Evolutionary conservation across 2,797 vertebrate species (phyloP), one percentile per base, ranked within the genome.

Genomic region (Orestias chungarensis): DNA sequence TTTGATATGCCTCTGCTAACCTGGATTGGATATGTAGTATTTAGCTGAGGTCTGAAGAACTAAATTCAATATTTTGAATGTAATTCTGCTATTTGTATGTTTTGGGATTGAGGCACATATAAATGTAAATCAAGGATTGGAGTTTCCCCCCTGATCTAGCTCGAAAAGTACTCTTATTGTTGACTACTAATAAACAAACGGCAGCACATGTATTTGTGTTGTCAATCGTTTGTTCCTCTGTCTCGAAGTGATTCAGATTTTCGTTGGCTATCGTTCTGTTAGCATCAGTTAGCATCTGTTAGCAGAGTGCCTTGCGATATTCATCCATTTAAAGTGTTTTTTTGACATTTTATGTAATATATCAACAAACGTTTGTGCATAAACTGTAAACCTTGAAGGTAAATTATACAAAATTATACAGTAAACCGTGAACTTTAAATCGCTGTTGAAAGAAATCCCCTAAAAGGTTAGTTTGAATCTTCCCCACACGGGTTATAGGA

Each of bases 181-280:
- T 40, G 59, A 61, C n/a, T 40, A 35, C 20, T 40, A 40, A 38
- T 61, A 25, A 71, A 85, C 47, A 47, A 78, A 35, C 40, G 20
- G 7, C 42, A 2, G 49, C 78, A 38, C 43, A 29, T 72, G 66
- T 66, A 40, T 23, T 75, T 75, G 84, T 2, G 76, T 86, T 89
- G 87, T 87, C 83, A 91, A 85, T 79, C 82, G 83, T 83, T 79
- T 74, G 73, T 80, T 82, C 46, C 20, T 65, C 33, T 54, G 46
- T 74, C 23, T 66, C 65, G 69, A 62, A 70, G 50, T 75, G 38
- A 64, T 68, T 68, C 42, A 59, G 65, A 49, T 49, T n/a, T n/a
- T 68, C 59, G 72, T 55, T 80, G 64, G 31, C 57, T 74, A 72
- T 72, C 87, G 44, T 73, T 83, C 65, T 64, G 47, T 47, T 74